Evolutionary conservation across 2,113 vertebrate species (phyloP).

Genomic region (Romanogobio albipinnatus): DNA sequence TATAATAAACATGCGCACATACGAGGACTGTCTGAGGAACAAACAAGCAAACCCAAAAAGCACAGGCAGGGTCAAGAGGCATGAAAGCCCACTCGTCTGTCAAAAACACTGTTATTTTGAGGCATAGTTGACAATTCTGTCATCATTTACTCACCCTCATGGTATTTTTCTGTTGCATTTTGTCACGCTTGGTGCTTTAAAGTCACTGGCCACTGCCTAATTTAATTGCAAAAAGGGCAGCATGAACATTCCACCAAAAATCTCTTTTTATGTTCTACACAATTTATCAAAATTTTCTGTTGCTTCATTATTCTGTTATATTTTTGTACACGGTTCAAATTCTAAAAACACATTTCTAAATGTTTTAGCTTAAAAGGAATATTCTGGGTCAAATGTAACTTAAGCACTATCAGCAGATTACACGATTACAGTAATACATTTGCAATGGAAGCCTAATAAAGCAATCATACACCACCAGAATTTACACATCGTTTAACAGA

Average conservation of each 20-base stretch:
- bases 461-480: background rate
- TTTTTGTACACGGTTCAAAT: too few relatives aligned
- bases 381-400: too few relatives aligned
- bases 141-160: constrained; percentile 7
- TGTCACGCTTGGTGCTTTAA: background rate
- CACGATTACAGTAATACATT: background rate
- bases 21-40: background rate
- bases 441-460: background rate
- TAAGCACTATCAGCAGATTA: background rate
- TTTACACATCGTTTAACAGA: background rate
- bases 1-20: background rate
- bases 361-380: too few relatives aligned
- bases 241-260: background rate
- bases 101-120: background rate
- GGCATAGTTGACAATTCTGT: background rate
- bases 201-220: background rate
- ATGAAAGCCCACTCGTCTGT: constrained; percentile 5
- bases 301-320: too few relatives aligned
- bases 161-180: background rate
- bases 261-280: background rate
- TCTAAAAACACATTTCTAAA: too few relatives aligned
- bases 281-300: too few relatives aligned
- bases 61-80: constrained; percentile 21
- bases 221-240: background rate
- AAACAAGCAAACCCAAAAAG: background rate